Percentiles rank a stretch among this genome's conserved stretches.
phyloP scores from a whole-genome alignment of 2,888 invertebrate species.

The Carcina quercana region DNA sequence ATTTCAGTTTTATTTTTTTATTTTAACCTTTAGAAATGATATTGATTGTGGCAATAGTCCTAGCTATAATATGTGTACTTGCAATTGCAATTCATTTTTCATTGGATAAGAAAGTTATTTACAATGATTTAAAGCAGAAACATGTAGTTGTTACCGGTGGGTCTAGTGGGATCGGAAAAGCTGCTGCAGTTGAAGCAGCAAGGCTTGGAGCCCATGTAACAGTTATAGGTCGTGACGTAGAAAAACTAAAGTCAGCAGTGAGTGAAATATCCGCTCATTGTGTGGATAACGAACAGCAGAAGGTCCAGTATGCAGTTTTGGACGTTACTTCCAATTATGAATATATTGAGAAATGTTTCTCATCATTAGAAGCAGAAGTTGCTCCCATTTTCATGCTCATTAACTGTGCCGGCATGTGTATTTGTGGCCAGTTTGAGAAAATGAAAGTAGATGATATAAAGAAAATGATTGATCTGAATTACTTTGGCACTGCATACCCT shows the following conservation, averaged over 20 bases:
- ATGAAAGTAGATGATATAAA: conserved; percentile 79
- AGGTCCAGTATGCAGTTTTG: conserved; percentile 77
- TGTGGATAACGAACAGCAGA: conserved; percentile 33
- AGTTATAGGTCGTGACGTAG: conserved; percentile 87
- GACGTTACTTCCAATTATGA: conserved; percentile 81
- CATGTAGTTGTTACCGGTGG: conserved; percentile 92
- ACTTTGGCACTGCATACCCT: conserved; percentile 88
- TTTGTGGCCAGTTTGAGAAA: conserved; percentile 88
- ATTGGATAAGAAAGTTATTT: conserved; percentile 40
- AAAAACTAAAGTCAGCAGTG: conserved; percentile 78
- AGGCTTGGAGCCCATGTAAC: conserved; percentile 91
- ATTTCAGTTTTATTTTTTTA: too few relatives aligned
- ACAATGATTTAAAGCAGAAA: conserved; percentile 55
- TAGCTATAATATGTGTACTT: conserved; percentile 22
- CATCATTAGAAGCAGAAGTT: conserved; percentile 76
- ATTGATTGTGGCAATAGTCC: not conserved
- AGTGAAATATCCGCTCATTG: conserved; percentile 62
- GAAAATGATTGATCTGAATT: conserved; percentile 89
- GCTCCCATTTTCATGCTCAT: conserved; percentile 93
- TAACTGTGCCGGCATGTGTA: conserved; percentile 94
- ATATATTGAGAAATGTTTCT: conserved; percentile 71
- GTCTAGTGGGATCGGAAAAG: conserved; percentile 96
- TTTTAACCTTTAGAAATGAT: too few relatives aligned
- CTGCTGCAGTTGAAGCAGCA: conserved; percentile 85
- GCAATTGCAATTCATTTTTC: conserved; percentile 27